Percentiles rank a stretch among this genome's conserved stretches.
phyloP scores from a whole-genome alignment of 1,140 invertebrate species.

The Homalodisca vitripennis region DNA sequence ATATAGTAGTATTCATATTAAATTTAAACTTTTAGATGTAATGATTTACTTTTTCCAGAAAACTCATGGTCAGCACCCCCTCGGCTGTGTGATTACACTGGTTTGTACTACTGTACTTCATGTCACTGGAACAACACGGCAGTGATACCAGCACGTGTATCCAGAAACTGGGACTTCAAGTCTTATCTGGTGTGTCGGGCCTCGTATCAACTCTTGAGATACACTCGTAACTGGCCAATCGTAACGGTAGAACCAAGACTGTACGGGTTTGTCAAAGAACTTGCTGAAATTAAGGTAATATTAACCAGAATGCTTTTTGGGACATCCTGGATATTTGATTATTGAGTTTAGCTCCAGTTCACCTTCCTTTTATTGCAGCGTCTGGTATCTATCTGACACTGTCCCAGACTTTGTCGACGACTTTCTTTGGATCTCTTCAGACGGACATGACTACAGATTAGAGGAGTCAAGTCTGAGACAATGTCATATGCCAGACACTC shows the following conservation, averaged over 20 bases:
- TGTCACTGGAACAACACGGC: conserved; percentile 87
- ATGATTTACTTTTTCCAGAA: background rate
- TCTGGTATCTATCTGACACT: too few relatives aligned
- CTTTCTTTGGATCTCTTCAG: too few relatives aligned
- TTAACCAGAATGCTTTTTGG: too few relatives aligned
- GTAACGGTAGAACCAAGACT: conserved; percentile 78
- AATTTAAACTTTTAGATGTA: too few relatives aligned
- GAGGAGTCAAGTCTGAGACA: too few relatives aligned
- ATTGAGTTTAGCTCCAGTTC: too few relatives aligned
- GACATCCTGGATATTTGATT: too few relatives aligned
- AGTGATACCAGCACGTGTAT: conserved; percentile 82
- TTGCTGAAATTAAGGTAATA: conserved; percentile 69
- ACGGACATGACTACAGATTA: too few relatives aligned
- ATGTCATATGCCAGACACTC: too few relatives aligned
- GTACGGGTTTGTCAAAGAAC: conserved; percentile 82
- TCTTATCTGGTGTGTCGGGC: conserved; percentile 68
- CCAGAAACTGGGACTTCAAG: conserved; percentile 94
- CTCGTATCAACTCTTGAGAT: conserved; percentile 67
- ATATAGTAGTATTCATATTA: too few relatives aligned
- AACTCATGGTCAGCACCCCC: conserved; percentile 54
- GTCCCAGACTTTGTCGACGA: background rate
- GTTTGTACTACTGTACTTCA: conserved; percentile 83
- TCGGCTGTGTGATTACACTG: conserved; percentile 85
- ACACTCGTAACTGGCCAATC: conserved; percentile 70
- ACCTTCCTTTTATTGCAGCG: too few relatives aligned